A percentile compares a stretch with the other conserved stretches of the same genome.
These are phyloP conservation scores for Rapana venosa DNA, from an alignment of 2,888 invertebrate genomes.

Conservation along the genomic window DNA sequence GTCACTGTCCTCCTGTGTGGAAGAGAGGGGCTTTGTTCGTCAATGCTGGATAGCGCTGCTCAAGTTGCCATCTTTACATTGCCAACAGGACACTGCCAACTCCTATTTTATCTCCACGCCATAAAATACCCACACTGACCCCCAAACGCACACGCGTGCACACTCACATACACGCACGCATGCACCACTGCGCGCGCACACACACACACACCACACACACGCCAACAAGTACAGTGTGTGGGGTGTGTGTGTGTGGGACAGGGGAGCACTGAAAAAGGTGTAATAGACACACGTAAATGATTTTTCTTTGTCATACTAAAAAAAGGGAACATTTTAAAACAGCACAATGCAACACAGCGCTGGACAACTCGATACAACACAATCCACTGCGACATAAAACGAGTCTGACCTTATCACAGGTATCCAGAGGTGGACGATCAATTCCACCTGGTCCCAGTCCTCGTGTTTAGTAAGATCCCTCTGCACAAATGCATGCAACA, in stretches of 20 bases:
- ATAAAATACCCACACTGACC: too few relatives aligned
- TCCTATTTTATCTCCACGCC: too few relatives aligned
- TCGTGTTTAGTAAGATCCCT: slow-evolving; percentile 79
- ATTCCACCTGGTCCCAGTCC: slow-evolving; percentile 77
- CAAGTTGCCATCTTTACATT: too few relatives aligned
- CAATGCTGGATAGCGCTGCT: too few relatives aligned
- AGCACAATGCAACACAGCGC: background rate
- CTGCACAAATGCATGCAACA: slow-evolving; percentile 60
- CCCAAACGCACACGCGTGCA: background rate
- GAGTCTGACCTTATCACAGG: slow-evolving; percentile 78
- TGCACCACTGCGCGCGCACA: too few relatives aligned
- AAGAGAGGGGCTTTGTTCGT: too few relatives aligned
- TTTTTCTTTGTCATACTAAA: background rate
- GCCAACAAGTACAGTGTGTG: background rate
- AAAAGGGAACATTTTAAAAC: background rate
- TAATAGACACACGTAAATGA: background rate
- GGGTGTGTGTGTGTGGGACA: too few relatives aligned
- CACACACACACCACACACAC: too few relatives aligned
- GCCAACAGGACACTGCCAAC: too few relatives aligned
- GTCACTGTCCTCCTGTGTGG: too few relatives aligned
- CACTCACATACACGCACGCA: background rate
- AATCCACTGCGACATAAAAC: too few relatives aligned
- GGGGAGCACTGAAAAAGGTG: background rate
- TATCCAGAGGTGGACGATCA: slow-evolving; percentile 79
- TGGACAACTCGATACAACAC: too few relatives aligned